A percentile compares a stretch with the other conserved stretches of the same genome.
These are phyloP conservation scores for Alviniconcha strummeri DNA, from an alignment of 2,888 invertebrate species.

Conservation along the genomic window DNA sequence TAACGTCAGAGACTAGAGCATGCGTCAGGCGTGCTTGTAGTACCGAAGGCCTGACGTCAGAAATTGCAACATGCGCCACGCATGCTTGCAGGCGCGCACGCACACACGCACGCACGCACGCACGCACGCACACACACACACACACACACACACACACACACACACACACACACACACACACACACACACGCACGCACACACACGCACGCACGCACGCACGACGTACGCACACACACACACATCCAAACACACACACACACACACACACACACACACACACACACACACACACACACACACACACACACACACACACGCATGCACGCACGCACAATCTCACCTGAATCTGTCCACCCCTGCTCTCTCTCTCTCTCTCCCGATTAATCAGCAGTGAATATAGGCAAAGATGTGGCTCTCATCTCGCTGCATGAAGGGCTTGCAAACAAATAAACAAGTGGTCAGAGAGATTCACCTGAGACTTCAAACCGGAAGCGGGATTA, in stretches of 20 bases:
- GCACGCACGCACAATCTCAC: background rate
- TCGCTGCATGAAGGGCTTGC: too few species aligned
- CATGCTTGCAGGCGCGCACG: background rate
- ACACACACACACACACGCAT: constrained; percentile 3
- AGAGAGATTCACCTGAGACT: too few species aligned
- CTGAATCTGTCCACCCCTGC: background rate
- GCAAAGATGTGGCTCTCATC: too few species aligned
- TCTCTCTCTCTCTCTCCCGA: background rate
- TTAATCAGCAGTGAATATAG: too few species aligned
- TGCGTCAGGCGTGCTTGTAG: too few species aligned
- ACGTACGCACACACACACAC: background rate
- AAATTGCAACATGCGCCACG: background rate
- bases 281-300: constrained; percentile 9
- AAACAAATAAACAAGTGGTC: too few species aligned
- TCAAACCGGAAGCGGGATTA: too few species aligned
- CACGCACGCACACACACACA: background rate
- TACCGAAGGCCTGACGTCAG: too few species aligned
- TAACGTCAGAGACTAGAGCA: too few species aligned
- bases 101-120: background rate
- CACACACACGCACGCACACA: constrained; percentile 14
- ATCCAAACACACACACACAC: constrained; percentile 12
- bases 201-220: constrained; percentile 10
- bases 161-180: constrained; percentile 18
- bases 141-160: constrained; percentile 2
- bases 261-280: constrained; percentile 13